Conservation (phyloP, 2,888 invertebrate species). For the Entomobrya proxima region DNA sequence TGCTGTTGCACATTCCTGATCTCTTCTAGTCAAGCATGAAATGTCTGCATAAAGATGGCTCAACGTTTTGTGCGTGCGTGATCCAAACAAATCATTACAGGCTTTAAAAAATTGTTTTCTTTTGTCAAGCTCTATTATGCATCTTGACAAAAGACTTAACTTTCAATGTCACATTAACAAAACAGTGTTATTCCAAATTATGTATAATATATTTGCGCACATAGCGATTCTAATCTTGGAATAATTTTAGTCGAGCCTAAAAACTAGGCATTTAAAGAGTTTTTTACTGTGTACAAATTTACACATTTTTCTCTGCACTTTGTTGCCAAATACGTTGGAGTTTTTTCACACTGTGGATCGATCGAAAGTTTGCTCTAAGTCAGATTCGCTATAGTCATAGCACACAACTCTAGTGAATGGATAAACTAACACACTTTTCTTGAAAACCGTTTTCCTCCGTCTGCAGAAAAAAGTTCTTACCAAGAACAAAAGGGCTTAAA, state of each 20-base stretch:
- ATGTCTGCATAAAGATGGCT: background rate
- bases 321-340: too few relatives aligned
- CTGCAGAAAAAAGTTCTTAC: too few relatives aligned
- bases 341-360: too few relatives aligned
- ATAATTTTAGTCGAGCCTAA: background rate
- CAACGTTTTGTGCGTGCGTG: slow-evolving; percentile 20
- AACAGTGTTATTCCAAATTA: background rate
- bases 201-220: slow-evolving; percentile 5
- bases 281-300: background rate
- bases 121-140: background rate
- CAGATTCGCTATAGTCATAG: too few relatives aligned
- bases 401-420: too few relatives aligned
- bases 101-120: slow-evolving; percentile 22
- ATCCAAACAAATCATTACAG: slow-evolving; percentile 49
- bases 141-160: background rate
- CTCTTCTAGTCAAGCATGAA: slow-evolving; percentile 11
- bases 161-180: slow-evolving; percentile 26
- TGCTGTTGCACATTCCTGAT: slow-evolving; percentile 17
- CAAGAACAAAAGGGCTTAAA: background rate
- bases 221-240: slow-evolving; percentile 28
- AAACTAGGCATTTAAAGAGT: background rate
- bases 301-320: background rate
- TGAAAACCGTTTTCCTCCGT: background rate
- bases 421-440: background rate
- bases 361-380: too few relatives aligned